Conservation (phyloP, 1,140 invertebrate species). For the Hyposmocoma kahamanoa region DNA sequence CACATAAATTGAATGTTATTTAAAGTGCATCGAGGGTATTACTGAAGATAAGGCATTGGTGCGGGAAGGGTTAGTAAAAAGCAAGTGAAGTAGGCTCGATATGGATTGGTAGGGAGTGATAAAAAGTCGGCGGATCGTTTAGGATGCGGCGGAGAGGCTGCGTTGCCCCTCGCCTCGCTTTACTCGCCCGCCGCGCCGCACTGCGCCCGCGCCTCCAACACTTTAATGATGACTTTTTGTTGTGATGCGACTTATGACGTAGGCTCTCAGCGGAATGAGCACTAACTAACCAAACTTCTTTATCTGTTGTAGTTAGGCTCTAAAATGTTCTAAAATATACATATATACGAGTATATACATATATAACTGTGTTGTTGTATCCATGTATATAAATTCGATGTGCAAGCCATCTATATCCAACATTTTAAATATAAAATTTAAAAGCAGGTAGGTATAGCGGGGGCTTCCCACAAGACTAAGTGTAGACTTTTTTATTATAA, state of each 20-base stretch:
- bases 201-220: constrained; percentile 49
- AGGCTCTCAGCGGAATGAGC: background rate
- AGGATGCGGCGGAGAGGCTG: constrained; percentile 49
- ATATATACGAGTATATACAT: too few relatives aligned
- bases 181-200: constrained; percentile 13
- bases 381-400: too few relatives aligned
- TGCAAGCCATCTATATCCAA: too few relatives aligned
- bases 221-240: constrained; percentile 71
- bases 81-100: constrained; percentile 56
- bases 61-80: constrained; percentile 46
- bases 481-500: too few relatives aligned
- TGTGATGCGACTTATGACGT: constrained; percentile 23
- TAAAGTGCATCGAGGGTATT: constrained; percentile 2
- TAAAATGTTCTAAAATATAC: too few relatives aligned
- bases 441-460: too few relatives aligned
- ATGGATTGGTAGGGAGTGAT: constrained; percentile 64
- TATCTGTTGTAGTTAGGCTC: too few relatives aligned
- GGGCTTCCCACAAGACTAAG: too few relatives aligned
- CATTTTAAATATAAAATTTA: too few relatives aligned
- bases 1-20: background rate
- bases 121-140: constrained; percentile 65
- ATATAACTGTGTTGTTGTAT: too few relatives aligned
- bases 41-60: constrained; percentile 33
- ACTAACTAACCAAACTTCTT: background rate
- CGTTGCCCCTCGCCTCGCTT: constrained; percentile 22